Conservation (phyloP, 2,797 vertebrate species). For the Eurystomus glaucurus region DNA sequence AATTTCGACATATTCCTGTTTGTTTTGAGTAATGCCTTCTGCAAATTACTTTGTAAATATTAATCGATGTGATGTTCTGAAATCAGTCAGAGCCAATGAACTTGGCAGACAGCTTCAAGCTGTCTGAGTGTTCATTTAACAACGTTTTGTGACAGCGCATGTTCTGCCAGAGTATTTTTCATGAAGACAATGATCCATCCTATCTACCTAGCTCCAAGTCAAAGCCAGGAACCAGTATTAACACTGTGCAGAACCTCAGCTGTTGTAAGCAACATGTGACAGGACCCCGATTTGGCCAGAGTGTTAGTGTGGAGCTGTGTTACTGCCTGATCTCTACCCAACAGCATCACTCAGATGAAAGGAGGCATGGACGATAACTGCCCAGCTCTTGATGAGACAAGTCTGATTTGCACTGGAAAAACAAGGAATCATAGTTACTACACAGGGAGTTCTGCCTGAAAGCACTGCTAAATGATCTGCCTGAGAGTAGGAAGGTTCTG, state of each 20-base stretch:
- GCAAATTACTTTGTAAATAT: conserved; percentile 8
- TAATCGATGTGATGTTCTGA: not conserved
- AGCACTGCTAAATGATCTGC: not conserved
- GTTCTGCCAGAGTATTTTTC: not conserved
- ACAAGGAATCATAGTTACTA: not conserved
- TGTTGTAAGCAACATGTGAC: not conserved
- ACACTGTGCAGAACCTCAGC: not conserved
- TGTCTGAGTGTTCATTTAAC: not conserved
- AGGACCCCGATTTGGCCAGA: accelerated
- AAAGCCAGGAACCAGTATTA: not conserved
- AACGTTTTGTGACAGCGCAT: not conserved
- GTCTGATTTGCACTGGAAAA: not conserved
- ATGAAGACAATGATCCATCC: not conserved
- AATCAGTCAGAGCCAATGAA: not conserved
- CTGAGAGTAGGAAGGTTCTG: too few relatives aligned
- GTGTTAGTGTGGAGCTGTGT: not conserved
- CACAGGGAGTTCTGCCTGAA: not conserved
- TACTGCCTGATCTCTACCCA: not conserved
- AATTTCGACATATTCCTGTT: conserved; percentile 12
- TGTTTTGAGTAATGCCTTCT: conserved; percentile 24
- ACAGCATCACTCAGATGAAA: not conserved
- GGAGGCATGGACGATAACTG: not conserved
- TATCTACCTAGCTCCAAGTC: not conserved
- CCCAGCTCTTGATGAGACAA: not conserved
- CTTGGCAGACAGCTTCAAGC: not conserved